phyloP scores from a whole-genome alignment of 2,113 vertebrate species.

The Phycodurus eques region DNA sequence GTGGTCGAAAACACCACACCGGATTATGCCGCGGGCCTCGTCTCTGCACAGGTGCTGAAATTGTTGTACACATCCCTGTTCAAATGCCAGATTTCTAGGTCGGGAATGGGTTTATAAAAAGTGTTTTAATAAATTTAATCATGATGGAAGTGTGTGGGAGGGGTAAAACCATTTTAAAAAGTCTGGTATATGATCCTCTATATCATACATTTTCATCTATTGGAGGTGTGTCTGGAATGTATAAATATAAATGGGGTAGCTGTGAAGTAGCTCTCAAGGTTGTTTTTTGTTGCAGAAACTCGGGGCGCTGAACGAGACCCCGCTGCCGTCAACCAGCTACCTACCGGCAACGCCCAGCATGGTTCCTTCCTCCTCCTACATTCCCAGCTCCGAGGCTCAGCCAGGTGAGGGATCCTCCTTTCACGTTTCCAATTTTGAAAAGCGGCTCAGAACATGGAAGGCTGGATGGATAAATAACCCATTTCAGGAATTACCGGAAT shows the following conservation, averaged over 20 bases:
- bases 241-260: not conserved
- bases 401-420: slow-evolving; percentile 57
- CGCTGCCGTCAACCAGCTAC: slow-evolving; percentile 95
- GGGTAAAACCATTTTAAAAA: too few relatives aligned
- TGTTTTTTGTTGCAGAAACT: slow-evolving; percentile 82
- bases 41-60: slow-evolving; percentile 88
- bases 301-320: slow-evolving; percentile 86
- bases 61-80: not conserved
- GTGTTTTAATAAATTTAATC: too few relatives aligned
- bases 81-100: too few relatives aligned
- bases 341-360: slow-evolving; percentile 94
- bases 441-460: too few relatives aligned
- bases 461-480: too few relatives aligned
- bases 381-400: slow-evolving; percentile 86
- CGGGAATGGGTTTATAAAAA: too few relatives aligned
- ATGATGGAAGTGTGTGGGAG: too few relatives aligned
- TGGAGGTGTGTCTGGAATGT: too few relatives aligned
- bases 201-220: too few relatives aligned
- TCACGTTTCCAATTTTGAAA: too few relatives aligned
- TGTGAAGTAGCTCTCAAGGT: not conserved
- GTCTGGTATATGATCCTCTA: too few relatives aligned
- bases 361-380: slow-evolving; percentile 93
- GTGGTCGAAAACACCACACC: slow-evolving; percentile 94
- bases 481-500: not conserved
- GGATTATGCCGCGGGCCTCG: slow-evolving; percentile 94